These are phyloP conservation scores for Euborellia annulipes DNA, from an alignment of 1,140 invertebrate genomes.

Conservation along the genomic window DNA sequence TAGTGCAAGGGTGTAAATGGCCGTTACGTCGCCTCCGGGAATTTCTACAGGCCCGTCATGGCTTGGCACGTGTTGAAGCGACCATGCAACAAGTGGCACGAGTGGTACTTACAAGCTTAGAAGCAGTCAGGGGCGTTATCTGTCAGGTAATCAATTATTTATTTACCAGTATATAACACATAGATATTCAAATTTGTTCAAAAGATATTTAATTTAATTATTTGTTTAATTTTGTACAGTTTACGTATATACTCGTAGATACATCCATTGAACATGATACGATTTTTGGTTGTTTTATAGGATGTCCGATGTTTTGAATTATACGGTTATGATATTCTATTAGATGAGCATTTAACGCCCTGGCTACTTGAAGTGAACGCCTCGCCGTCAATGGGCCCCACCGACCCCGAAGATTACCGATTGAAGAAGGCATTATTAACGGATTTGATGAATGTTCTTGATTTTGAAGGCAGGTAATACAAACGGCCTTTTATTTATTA, in stretches of 20 bases:
- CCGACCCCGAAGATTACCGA: slow-evolving; percentile 35
- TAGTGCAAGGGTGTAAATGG: slow-evolving; percentile 27
- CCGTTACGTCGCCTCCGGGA: slow-evolving; percentile 24
- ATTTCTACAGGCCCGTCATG: slow-evolving; percentile 26
- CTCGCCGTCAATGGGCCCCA: slow-evolving; percentile 43
- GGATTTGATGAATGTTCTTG: too few species aligned
- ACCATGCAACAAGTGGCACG: slow-evolving; percentile 37
- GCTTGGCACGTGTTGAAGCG: slow-evolving; percentile 26
- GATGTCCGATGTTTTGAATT: slow-evolving; percentile 40
- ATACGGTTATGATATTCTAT: slow-evolving; percentile 47
- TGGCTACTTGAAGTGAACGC: slow-evolving; percentile 51
- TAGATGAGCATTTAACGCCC: slow-evolving; percentile 41
- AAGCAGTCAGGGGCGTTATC: slow-evolving; percentile 31
- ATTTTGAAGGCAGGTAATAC: too few species aligned
- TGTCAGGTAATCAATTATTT: too few species aligned
- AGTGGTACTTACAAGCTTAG: slow-evolving; percentile 36
- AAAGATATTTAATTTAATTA: too few species aligned
- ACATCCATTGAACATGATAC: too few species aligned
- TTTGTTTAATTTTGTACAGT: too few species aligned
- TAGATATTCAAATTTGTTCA: too few species aligned
- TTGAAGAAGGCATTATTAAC: too few species aligned
- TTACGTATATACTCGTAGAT: too few species aligned
- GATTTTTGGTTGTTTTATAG: too few species aligned
- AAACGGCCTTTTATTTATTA: too few species aligned
- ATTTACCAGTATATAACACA: too few species aligned